A percentile compares a stretch with the other conserved stretches of the same genome.
These are phyloP conservation scores for Ashinkailepas kermadecensis DNA, from an alignment of 2,888 invertebrate species.

Conservation along the genomic window DNA sequence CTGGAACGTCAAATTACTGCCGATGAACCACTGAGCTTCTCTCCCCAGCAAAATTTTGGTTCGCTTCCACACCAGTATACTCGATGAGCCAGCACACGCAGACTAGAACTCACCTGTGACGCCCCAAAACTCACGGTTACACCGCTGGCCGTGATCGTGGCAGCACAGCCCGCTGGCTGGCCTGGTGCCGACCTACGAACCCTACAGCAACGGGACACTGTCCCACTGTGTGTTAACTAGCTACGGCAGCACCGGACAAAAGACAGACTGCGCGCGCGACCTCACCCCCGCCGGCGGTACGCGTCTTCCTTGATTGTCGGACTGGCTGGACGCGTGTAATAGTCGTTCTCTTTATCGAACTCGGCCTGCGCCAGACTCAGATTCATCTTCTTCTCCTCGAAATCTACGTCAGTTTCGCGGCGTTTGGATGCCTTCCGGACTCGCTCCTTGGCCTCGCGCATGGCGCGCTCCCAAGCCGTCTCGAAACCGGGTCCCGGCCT, in stretches of 20 bases:
- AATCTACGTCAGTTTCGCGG: slow-evolving; percentile 68
- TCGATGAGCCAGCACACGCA: background rate
- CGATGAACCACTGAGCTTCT: no score
- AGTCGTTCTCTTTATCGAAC: slow-evolving; percentile 59
- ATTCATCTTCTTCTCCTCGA: slow-evolving; percentile 59
- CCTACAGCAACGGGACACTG: slow-evolving; percentile 24
- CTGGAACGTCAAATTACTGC: no score
- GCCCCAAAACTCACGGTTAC: slow-evolving; percentile 9
- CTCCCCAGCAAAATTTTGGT: no score
- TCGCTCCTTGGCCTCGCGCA: slow-evolving; percentile 84
- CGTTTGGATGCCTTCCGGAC: slow-evolving; percentile 71
- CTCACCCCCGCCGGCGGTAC: slow-evolving; percentile 10
- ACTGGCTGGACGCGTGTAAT: slow-evolving; percentile 61
- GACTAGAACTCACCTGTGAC: slow-evolving; percentile 7
- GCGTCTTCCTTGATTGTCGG: slow-evolving; percentile 42
- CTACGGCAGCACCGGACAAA: slow-evolving; percentile 3
- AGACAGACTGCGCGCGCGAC: background rate
- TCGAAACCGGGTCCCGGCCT: slow-evolving; percentile 58
- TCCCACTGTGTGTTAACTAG: slow-evolving; percentile 23
- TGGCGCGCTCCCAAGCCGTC: slow-evolving; percentile 92
- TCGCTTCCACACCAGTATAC: no score
- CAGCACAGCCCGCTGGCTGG: background rate
- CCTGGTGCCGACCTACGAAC: background rate
- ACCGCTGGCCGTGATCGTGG: background rate
- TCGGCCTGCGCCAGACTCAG: slow-evolving; percentile 64